phyloP scores from a whole-genome alignment of 2,113 vertebrate species.

The Actenoides lindsayi region DNA sequence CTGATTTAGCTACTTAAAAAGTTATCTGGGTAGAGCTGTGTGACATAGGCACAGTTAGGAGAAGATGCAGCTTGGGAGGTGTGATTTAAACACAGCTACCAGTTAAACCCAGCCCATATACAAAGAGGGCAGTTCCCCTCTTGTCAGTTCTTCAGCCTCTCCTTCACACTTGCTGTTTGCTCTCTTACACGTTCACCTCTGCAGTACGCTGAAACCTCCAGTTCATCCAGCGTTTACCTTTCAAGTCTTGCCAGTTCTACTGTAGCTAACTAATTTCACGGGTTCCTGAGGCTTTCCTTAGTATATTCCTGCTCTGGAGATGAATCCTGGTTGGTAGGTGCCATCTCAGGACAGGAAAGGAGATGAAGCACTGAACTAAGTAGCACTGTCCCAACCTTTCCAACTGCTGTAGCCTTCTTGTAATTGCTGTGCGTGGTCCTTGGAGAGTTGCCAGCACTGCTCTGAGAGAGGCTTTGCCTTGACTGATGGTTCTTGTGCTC shows the following conservation, averaged over 20 bases:
- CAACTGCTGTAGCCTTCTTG: neutral
- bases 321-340: neutral
- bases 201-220: neutral
- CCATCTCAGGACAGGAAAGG: neutral
- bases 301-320: neutral
- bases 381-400: neutral
- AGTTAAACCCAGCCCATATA: neutral
- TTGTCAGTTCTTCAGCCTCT: neutral
- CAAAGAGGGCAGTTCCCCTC: neutral
- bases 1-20: neutral
- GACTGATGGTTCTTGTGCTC: neutral
- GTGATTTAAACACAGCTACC: neutral
- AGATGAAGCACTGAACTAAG: neutral
- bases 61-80: neutral
- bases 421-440: neutral
- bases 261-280: accelerated
- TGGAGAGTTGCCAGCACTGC: neutral
- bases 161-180: neutral
- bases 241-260: neutral
- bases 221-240: neutral
- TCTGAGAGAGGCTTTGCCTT: accelerated
- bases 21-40: neutral
- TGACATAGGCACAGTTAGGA: neutral
- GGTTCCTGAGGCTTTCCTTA: neutral
- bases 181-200: neutral